These are phyloP conservation scores for Alethe castanea DNA, from an alignment of 2,113 vertebrate genomes.

Conservation along the genomic window DNA sequence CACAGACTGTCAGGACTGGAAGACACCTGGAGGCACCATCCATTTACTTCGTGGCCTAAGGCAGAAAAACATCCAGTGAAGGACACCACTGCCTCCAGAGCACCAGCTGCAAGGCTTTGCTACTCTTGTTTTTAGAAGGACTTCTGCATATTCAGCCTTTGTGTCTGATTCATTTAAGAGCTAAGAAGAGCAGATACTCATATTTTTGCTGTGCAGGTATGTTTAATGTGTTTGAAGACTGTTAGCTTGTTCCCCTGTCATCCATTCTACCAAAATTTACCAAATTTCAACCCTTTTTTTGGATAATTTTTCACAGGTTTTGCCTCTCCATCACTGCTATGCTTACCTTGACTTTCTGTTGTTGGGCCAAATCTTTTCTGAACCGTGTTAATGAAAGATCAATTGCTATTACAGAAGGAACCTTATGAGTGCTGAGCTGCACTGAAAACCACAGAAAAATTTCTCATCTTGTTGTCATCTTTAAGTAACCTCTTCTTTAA, in stretches of 20 bases:
- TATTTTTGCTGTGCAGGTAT: not conserved
- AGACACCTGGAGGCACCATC: not conserved
- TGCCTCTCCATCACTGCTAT: not conserved
- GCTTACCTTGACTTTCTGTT: not conserved
- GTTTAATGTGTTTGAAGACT: not conserved
- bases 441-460: not conserved
- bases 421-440: not conserved
- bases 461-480: not conserved
- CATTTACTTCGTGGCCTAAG: not conserved
- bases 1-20: not conserved
- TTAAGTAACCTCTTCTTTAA: not conserved
- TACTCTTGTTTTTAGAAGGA: not conserved
- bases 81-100: not conserved
- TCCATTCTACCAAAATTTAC: not conserved
- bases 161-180: not conserved
- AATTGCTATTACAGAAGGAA: not conserved
- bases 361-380: not conserved
- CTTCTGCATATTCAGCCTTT: not conserved
- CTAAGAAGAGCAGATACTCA: not conserved
- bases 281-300: not conserved
- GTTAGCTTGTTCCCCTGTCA: not conserved
- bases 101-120: not conserved
- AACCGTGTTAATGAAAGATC: not conserved
- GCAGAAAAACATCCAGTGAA: not conserved
- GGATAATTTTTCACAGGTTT: not conserved